A percentile compares a stretch with the other conserved stretches of the same genome.
Conservation (phyloP, 2,888 invertebrate species). For the Epirrhoe tristata region DNA sequence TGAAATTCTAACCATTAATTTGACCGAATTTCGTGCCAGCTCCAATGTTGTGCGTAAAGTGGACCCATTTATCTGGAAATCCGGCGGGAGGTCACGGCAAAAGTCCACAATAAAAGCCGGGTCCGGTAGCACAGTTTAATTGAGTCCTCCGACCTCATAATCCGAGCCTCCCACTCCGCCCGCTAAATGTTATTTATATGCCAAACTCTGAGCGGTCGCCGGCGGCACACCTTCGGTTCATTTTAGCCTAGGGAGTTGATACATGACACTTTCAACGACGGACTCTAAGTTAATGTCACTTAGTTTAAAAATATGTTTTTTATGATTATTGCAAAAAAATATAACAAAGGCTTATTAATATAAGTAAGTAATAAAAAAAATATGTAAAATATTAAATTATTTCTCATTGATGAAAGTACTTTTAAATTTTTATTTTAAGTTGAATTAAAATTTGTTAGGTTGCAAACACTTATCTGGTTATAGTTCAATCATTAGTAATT, state of each 20-base stretch:
- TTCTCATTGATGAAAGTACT: no score
- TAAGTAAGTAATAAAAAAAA: no score
- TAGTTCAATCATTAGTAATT: no score
- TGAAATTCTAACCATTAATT: conserved; percentile 67
- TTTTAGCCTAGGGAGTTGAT: conserved; percentile 69
- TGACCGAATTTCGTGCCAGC: conserved; percentile 61
- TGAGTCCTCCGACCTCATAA: conserved; percentile 85
- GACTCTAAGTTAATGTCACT: conserved; percentile 12
- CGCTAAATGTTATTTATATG: conserved; percentile 84
- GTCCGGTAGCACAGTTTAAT: conserved; percentile 83
- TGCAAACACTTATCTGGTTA: no score
- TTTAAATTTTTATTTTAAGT: no score
- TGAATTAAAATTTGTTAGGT: no score
- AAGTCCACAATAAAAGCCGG: conserved; percentile 82
- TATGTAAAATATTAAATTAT: no score
- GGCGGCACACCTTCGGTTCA: conserved; percentile 62
- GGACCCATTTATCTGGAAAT: conserved; percentile 79
- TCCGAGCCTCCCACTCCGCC: conserved; percentile 73
- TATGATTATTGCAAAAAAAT: no score
- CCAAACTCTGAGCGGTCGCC: conserved; percentile 60
- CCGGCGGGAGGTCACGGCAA: conserved; percentile 79
- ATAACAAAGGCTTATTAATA: no score
- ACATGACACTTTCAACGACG: conserved; percentile 35
- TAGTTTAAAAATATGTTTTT: no score
- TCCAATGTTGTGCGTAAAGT: conserved; percentile 69